Base-by-base conservation (phyloP, 2,888 invertebrate species). In the Drosophila crucigera region DNA sequence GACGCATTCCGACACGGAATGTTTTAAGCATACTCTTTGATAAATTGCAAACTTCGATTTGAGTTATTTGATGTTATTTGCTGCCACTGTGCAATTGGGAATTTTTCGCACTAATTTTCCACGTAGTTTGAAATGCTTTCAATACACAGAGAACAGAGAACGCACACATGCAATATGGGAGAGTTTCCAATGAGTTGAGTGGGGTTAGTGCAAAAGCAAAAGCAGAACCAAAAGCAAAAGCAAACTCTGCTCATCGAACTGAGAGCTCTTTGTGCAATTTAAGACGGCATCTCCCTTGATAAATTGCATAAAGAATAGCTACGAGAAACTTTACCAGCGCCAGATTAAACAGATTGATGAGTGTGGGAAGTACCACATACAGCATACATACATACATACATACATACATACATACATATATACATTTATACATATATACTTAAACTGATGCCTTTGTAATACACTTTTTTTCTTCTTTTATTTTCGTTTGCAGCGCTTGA, bases 401-500 rank as follows among this genome's bases (percentile, higher is more conserved):
- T 9, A 0, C 14, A 25, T 16, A n/a, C 14, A 30, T 22, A 25
- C 19, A 47, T 47, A 22, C 30, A 7, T 9, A 4, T 2, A 14
- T 22, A 19, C 9, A 9, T 9, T 2, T 22, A 25, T 16, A n/a
- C 10, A 30, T 22, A 25, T 22, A 47, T 22, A 22, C 30, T 49
- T n/a, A 16, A 41, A 52, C 19, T 53, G 58, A 63, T 47, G 19
- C 11, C 4, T 11, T 16, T 53, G 9, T 11, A n/a, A 33, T 41
- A 52, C 19, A 14, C 16, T 16, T 22, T 56, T 31, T 60, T 39
- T 10, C 1, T 25, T 14, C 47, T 22, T 94, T 11, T 11, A 25
- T 33, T 43, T 43, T 19, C 22, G 35, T 19, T 94, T 94, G 30
- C 94, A 98, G 98, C 96, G 97, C 83, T 96, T 98, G 91, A 97